Evolutionary conservation across 2,797 vertebrate species (phyloP).

Genomic region (Balearica regulorum): DNA sequence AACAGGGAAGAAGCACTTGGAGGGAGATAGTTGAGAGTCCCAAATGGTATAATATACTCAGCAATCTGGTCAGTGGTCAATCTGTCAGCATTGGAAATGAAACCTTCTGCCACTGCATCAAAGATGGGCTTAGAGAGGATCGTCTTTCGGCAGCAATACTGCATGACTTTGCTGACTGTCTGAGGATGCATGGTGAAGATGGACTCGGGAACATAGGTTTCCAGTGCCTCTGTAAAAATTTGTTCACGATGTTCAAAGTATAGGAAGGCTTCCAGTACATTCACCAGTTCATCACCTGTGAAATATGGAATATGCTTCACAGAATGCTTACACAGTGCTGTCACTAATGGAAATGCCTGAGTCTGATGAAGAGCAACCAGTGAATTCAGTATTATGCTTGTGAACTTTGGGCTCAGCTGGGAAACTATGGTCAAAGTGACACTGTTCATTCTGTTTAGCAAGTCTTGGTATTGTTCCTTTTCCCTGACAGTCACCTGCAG

Average conservation of each 20-base stretch:
- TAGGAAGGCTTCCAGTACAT: slow-evolving; percentile 82
- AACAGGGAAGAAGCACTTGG: slow-evolving; percentile 83
- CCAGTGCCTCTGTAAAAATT: slow-evolving; percentile 81
- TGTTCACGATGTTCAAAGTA: slow-evolving; percentile 82
- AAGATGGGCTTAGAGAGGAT: slow-evolving; percentile 84
- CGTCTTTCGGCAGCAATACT: slow-evolving; percentile 81
- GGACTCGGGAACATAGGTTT: slow-evolving; percentile 70
- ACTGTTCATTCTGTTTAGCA: slow-evolving; percentile 82
- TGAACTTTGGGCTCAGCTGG: slow-evolving; percentile 70
- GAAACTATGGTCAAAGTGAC: slow-evolving; percentile 63
- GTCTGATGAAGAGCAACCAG: slow-evolving; percentile 81
- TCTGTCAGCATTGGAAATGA: slow-evolving; percentile 81
- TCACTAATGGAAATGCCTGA: slow-evolving; percentile 78
- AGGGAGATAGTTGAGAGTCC: slow-evolving; percentile 87
- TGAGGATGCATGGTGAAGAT: slow-evolving; percentile 77
- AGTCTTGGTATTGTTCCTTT: slow-evolving; percentile 66
- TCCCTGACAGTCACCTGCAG: slow-evolving; percentile 69
- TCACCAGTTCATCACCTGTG: slow-evolving; percentile 77
- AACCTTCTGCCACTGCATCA: slow-evolving; percentile 81
- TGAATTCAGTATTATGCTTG: slow-evolving; percentile 78
- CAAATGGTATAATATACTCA: slow-evolving; percentile 80
- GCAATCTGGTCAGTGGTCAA: slow-evolving; percentile 83
- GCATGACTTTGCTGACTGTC: slow-evolving; percentile 76
- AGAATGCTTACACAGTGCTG: slow-evolving; percentile 81
- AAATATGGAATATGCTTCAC: slow-evolving; percentile 79